These are phyloP conservation scores for Delphinus delphis DNA, from an alignment of 2,113 vertebrate species.

Conservation along the genomic window DNA sequence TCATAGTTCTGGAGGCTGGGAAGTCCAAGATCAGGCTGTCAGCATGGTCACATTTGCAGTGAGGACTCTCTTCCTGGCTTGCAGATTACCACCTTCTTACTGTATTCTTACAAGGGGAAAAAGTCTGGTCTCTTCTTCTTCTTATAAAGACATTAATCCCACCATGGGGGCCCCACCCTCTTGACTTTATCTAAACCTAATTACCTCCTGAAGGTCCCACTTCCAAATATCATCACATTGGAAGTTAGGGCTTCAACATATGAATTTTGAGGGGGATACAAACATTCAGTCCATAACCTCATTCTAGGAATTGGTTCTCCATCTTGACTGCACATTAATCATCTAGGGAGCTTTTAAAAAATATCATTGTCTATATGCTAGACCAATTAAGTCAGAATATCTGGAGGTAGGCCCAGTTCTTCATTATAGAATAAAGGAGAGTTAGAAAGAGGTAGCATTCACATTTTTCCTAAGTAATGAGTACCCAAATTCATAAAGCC, in stretches of 20 bases:
- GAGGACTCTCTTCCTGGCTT: not conserved
- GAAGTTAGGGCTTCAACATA: not conserved
- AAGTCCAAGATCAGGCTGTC: not conserved
- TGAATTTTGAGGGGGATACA: not conserved
- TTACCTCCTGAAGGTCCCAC: not conserved
- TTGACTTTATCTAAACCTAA: not conserved
- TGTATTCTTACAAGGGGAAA: not conserved
- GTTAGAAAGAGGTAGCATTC: not conserved
- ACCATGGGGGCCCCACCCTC: not conserved
- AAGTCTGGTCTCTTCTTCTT: not conserved
- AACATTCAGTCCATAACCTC: not conserved
- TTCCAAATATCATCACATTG: not conserved
- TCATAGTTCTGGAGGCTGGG: not conserved
- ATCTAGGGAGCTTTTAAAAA: not conserved
- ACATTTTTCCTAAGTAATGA: not conserved
- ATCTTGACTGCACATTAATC: not conserved
- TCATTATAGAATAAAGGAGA: not conserved
- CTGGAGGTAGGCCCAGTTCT: not conserved
- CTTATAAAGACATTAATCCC: not conserved
- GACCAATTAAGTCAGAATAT: slow-evolving; percentile 13
- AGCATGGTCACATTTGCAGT: not conserved
- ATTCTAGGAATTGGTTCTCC: not conserved
- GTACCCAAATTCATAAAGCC: not conserved
- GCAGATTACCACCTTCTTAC: not conserved
- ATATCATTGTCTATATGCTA: not conserved